Conservation (phyloP, 2,797 vertebrate genomes). For the Rachycentron canadum region DNA sequence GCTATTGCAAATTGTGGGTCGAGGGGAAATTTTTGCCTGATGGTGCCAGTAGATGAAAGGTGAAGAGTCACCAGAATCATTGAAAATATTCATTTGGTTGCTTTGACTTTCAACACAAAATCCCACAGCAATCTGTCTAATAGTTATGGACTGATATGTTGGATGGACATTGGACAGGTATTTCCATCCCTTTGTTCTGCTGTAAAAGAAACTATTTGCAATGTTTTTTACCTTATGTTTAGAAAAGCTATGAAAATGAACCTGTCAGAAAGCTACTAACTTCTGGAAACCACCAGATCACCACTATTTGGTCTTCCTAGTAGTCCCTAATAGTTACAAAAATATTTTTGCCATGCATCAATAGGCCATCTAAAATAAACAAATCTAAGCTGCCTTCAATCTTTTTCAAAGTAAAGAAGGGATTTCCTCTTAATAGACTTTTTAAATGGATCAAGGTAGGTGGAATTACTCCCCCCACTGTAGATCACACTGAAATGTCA, state of each 20-base stretch:
- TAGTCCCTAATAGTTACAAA: too few species aligned
- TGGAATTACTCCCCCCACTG: background rate
- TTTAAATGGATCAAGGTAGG: slow-evolving; percentile 14
- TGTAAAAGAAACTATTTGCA: background rate
- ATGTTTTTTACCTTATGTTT: background rate
- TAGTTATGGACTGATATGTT: background rate
- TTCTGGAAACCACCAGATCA: background rate
- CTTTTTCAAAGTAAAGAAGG: slow-evolving; percentile 12
- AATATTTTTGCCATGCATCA: background rate
- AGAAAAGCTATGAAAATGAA: background rate
- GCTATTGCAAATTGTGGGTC: background rate
- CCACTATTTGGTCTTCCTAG: too few species aligned
- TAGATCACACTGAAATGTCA: slow-evolving; percentile 15
- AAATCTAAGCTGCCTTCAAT: slow-evolving; percentile 1
- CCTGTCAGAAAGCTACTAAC: background rate
- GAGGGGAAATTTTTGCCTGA: background rate
- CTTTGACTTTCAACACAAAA: background rate
- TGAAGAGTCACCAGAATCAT: background rate
- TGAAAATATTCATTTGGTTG: background rate
- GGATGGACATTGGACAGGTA: background rate
- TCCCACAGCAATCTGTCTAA: background rate
- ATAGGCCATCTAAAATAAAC: background rate
- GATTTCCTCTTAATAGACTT: slow-evolving; percentile 18
- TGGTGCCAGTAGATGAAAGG: background rate
- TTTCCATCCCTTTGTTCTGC: background rate